These are phyloP conservation scores for Ricordea florida DNA, from an alignment of 92 coral and sea anemone genomes.

Conservation along the genomic window DNA sequence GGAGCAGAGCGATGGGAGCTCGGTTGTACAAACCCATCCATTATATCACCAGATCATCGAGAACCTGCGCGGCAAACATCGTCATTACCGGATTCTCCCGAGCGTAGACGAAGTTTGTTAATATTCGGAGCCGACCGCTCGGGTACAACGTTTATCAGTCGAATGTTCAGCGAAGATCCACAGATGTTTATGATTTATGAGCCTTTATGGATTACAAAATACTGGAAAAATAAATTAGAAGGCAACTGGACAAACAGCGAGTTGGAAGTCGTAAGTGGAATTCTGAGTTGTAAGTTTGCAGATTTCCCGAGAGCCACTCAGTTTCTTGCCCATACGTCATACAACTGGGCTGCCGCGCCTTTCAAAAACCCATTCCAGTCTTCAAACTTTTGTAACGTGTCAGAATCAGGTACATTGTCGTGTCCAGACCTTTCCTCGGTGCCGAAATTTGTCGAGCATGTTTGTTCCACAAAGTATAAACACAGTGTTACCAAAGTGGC, in stretches of 20 bases:
- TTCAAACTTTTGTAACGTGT: slow-evolving; percentile 20
- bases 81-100: background rate
- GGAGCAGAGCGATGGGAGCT: too few relatives aligned
- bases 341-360: slow-evolving; percentile 19
- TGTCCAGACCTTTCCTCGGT: slow-evolving; percentile 3
- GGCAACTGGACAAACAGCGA: slow-evolving; percentile 30
- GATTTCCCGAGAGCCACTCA: slow-evolving; percentile 1
- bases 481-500: slow-evolving; percentile 43
- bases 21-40: too few relatives aligned
- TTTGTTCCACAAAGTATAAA: background rate
- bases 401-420: background rate
- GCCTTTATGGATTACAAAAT: slow-evolving; percentile 30
- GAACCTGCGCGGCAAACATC: too few relatives aligned
- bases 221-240: background rate
- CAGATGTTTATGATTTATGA: slow-evolving; percentile 38
- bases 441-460: slow-evolving; percentile 6
- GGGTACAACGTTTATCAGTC: slow-evolving; percentile 33
- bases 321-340: slow-evolving; percentile 9
- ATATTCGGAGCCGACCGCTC: slow-evolving; percentile 45
- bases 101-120: slow-evolving; percentile 21
- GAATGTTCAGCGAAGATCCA: slow-evolving; percentile 47
- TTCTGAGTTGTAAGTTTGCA: slow-evolving; percentile 20
- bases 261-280: slow-evolving; percentile 16
- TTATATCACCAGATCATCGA: too few relatives aligned
- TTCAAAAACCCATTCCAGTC: slow-evolving; percentile 21